phyloP scores from a whole-genome alignment of 2,888 invertebrate genomes.

The Alentia gelatinosa region DNA sequence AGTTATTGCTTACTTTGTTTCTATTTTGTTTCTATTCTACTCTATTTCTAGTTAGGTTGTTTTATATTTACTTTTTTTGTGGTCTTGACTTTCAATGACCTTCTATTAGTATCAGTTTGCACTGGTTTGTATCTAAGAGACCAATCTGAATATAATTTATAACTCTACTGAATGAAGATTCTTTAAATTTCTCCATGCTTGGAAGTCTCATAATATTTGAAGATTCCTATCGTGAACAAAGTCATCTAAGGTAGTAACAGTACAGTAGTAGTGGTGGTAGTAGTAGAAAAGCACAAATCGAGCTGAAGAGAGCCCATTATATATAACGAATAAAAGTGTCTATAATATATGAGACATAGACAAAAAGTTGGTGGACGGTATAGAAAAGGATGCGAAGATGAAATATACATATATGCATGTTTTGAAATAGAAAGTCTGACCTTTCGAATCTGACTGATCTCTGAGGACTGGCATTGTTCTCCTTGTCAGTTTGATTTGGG shows the following conservation, averaged over 20 bases:
- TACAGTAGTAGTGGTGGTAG: neutral
- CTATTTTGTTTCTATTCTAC: too few relatives aligned
- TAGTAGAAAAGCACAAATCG: slow-evolving; percentile 32
- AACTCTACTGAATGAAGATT: slow-evolving; percentile 1
- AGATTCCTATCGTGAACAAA: slow-evolving; percentile 29
- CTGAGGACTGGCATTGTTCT: slow-evolving; percentile 44
- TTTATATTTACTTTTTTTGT: too few relatives aligned
- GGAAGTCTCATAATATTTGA: neutral
- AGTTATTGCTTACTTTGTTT: too few relatives aligned
- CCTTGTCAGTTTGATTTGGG: slow-evolving; percentile 34
- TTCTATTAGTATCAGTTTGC: slow-evolving; percentile 2
- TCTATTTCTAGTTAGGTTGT: too few relatives aligned
- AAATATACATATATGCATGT: slow-evolving; percentile 51
- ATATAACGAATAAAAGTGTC: slow-evolving; percentile 44
- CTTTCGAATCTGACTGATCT: slow-evolving; percentile 50
- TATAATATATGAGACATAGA: slow-evolving; percentile 41
- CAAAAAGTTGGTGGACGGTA: slow-evolving; percentile 30
- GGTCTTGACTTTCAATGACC: slow-evolving; percentile 34
- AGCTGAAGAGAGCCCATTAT: slow-evolving; percentile 4
- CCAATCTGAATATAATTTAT: neutral
- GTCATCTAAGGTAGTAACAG: neutral
- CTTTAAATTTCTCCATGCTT: neutral
- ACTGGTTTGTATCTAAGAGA: neutral
- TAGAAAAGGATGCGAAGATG: slow-evolving; percentile 40
- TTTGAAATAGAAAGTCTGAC: slow-evolving; percentile 43